A percentile compares a stretch with the other conserved stretches of the same genome.
Conservation (phyloP, 2,888 invertebrate species). For the Cosmopolites sordidus region DNA sequence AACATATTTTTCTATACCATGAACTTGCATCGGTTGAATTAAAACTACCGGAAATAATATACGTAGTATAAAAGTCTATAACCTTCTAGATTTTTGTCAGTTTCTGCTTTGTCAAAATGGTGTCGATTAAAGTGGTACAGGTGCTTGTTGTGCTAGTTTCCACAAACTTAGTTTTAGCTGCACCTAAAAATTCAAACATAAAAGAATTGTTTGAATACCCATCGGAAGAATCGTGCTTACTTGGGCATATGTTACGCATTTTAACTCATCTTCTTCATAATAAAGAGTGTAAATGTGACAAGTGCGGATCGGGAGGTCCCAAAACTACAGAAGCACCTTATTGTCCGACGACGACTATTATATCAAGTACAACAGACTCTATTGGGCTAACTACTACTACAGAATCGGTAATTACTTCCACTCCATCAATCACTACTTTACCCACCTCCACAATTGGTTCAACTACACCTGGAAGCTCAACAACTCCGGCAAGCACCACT, state of each 20-base stretch:
- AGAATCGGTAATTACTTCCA: not conserved
- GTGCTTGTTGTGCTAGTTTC: too few relatives aligned
- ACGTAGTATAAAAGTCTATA: too few relatives aligned
- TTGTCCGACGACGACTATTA: too few relatives aligned
- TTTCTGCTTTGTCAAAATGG: too few relatives aligned
- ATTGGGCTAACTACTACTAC: not conserved
- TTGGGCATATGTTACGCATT: conserved; percentile 37
- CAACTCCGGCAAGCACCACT: not conserved
- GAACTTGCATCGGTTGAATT: too few relatives aligned
- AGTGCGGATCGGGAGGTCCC: not conserved
- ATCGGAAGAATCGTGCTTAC: conserved; percentile 35
- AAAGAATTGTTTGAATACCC: conserved; percentile 14
- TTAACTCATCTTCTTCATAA: conserved; percentile 34
- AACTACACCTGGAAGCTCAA: not conserved
- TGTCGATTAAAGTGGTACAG: too few relatives aligned
- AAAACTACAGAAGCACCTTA: not conserved
- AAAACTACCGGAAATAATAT: too few relatives aligned
- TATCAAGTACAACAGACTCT: too few relatives aligned
- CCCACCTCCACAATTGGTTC: not conserved
- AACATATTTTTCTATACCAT: too few relatives aligned
- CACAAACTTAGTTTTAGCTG: not conserved
- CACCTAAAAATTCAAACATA: not conserved
- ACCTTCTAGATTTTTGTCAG: too few relatives aligned
- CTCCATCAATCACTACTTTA: not conserved
- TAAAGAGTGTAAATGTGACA: conserved; percentile 3